Conservation (phyloP, 2,888 invertebrate species). For the Acronicta psi region DNA sequence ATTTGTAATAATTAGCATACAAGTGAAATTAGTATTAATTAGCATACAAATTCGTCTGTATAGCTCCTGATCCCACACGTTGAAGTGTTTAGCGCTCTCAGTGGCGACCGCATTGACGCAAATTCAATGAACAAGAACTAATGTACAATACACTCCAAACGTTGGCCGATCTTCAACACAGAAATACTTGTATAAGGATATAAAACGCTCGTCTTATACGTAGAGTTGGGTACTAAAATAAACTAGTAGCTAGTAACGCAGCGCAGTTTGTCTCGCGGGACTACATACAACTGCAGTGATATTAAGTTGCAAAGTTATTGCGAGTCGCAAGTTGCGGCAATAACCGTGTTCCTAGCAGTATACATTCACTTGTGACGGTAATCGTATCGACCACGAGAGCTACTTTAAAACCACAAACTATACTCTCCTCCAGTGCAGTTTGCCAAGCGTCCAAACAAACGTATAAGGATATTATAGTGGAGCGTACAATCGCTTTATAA, state of each 20-base stretch:
- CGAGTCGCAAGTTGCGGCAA: conserved; percentile 38
- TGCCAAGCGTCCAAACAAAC: background rate
- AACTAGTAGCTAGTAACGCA: conserved; percentile 31
- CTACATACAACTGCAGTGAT: conserved; percentile 38
- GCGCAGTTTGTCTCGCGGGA: conserved; percentile 48
- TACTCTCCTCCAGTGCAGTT: conserved; percentile 10
- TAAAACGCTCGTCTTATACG: conserved; percentile 7
- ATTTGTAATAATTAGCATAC: too few species aligned
- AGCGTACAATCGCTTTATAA: too few species aligned
- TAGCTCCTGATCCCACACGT: too few species aligned
- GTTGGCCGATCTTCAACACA: too few species aligned
- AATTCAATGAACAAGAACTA: too few species aligned
- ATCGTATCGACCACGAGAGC: conserved; percentile 21
- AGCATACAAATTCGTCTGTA: too few species aligned
- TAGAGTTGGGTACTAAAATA: conserved; percentile 43
- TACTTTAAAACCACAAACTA: conserved; percentile 3
- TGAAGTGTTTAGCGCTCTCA: too few species aligned
- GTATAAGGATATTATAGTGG: background rate
- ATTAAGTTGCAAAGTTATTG: conserved; percentile 48
- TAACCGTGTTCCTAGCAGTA: conserved; percentile 29
- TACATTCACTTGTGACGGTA: conserved; percentile 35
- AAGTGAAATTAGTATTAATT: too few species aligned
- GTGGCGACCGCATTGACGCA: too few species aligned
- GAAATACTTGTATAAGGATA: background rate
- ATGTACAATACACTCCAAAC: too few species aligned